These are phyloP conservation scores for Triplophysa tibetana DNA, from an alignment of 2,113 vertebrate species.

Conservation along the genomic window DNA sequence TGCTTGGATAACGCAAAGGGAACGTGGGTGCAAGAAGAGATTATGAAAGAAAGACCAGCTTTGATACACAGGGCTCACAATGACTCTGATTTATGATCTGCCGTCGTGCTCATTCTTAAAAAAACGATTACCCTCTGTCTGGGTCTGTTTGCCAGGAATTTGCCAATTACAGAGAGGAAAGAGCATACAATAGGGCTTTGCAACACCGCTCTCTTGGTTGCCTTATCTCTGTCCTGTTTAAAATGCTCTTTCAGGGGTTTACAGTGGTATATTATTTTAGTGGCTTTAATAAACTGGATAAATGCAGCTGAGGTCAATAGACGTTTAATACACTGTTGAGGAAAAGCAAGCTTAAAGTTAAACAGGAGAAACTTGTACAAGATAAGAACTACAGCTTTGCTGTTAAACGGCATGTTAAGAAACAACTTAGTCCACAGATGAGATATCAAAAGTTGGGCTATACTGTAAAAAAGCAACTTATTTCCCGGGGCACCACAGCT, in stretches of 20 bases:
- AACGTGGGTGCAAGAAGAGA: conserved; percentile 12
- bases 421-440: neutral
- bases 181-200: neutral
- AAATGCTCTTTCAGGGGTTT: conserved; percentile 7
- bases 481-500: neutral
- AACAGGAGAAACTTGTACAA: no score
- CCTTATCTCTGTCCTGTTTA: neutral
- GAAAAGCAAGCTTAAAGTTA: neutral
- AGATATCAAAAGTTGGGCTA: no score
- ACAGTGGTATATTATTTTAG: neutral
- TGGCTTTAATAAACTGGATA: neutral
- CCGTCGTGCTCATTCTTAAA: conserved; percentile 40
- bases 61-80: conserved; percentile 10
- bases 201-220: neutral
- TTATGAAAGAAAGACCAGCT: conserved; percentile 19
- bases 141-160: conserved; percentile 24
- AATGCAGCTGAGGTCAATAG: neutral
- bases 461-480: neutral
- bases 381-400: no score
- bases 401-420: neutral
- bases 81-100: conserved; percentile 44
- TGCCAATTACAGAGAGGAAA: conserved; percentile 42
- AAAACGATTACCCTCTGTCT: conserved; percentile 49
- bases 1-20: neutral
- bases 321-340: neutral